phyloP scores from a whole-genome alignment of 2,888 invertebrate species.

The Crepidodera aurea region DNA sequence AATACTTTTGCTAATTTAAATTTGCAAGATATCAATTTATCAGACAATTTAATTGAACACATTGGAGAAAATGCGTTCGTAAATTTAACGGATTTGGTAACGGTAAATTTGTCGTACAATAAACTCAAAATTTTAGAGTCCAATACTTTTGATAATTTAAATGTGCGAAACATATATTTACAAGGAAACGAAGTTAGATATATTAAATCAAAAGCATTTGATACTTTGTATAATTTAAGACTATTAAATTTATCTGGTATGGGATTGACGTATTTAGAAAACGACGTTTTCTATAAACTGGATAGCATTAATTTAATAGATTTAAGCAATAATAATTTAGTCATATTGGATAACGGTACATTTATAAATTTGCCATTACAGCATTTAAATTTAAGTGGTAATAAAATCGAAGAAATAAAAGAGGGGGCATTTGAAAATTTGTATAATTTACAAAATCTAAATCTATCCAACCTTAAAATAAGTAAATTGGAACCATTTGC shows the following conservation, averaged over 20 bases:
- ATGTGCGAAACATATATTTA: conserved; percentile 4
- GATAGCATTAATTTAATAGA: background rate
- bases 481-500: conserved; percentile 4
- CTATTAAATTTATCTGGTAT: conserved; percentile 16
- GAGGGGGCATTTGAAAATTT: conserved; percentile 13
- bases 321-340: conserved; percentile 9
- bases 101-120: conserved; percentile 20
- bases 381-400: background rate
- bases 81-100: background rate
- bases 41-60: background rate
- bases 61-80: background rate
- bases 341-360: background rate
- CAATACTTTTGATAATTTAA: conserved; percentile 12
- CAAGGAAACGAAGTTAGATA: conserved; percentile 1
- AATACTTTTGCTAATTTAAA: background rate
- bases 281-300: conserved; percentile 16
- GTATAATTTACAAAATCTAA: background rate
- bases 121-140: conserved; percentile 4
- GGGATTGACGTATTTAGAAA: conserved; percentile 19
- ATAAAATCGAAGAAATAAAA: background rate
- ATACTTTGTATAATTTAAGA: conserved; percentile 4
- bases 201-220: conserved; percentile 17
- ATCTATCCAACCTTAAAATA: conserved; percentile 5
- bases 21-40: background rate
- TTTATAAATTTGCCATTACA: conserved; percentile 1